These are phyloP conservation scores for Meteorus sp. DNA, from an alignment of 1,140 invertebrate genomes.

Conservation along the genomic window DNA sequence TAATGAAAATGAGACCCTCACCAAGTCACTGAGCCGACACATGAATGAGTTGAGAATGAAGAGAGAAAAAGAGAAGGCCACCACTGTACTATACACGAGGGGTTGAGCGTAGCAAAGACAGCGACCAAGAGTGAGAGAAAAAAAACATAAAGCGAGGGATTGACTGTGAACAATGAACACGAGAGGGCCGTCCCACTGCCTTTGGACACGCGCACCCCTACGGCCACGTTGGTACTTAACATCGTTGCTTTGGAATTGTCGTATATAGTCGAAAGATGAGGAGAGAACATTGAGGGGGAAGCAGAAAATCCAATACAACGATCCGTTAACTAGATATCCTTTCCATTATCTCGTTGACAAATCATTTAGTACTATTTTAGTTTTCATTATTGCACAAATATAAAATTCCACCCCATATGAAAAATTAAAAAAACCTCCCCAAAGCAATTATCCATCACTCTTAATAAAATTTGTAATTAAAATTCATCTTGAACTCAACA, in stretches of 20 bases:
- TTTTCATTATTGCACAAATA: too few relatives aligned
- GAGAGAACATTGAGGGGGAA: background rate
- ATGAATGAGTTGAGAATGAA: conserved; percentile 47
- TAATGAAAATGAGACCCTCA: conserved; percentile 53
- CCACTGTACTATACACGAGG: too few relatives aligned
- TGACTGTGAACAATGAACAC: conserved; percentile 54
- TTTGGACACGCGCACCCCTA: conserved; percentile 51
- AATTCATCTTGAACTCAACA: too few relatives aligned
- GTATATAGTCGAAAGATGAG: background rate
- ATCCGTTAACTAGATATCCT: conserved; percentile 26
- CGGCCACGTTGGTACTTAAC: conserved; percentile 49
- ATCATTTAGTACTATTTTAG: conserved; percentile 22
- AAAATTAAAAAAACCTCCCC: too few relatives aligned
- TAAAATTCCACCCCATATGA: too few relatives aligned
- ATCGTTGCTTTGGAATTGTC: conserved; percentile 54
- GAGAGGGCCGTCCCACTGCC: conserved; percentile 54
- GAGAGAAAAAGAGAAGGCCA: conserved; percentile 40
- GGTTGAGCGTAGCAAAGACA: conserved; percentile 28
- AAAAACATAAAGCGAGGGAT: conserved; percentile 35
- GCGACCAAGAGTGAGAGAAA: conserved; percentile 29
- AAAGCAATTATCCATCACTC: too few relatives aligned
- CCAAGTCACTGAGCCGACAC: conserved; percentile 43
- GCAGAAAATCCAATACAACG: conserved; percentile 24
- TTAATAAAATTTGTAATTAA: too few relatives aligned
- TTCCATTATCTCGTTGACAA: conserved; percentile 23